Evolutionary conservation across 2,888 invertebrate species (phyloP), one percentile per base, ranked within the genome.

Genomic region (Podabrus alpinus): DNA sequence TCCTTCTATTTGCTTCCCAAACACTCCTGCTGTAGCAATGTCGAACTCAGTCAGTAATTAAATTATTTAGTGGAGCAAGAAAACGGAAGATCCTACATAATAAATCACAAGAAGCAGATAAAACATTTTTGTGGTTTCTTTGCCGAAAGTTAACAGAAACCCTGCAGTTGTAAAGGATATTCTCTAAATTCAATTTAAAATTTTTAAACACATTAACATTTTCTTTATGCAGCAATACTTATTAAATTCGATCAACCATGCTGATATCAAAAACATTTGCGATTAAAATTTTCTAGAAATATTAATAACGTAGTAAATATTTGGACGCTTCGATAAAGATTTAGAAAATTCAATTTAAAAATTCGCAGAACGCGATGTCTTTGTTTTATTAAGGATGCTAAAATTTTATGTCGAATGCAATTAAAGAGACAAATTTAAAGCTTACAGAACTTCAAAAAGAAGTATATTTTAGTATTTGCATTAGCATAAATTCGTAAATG

Each of bases 71-170:
- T 62, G 24, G 69, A 69, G 64, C 19, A 15, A 59, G 66, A 60
- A 75, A 75, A 72, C 69, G 45, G 59, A 62, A 69, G 69, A 66
- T 72, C 70, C 68, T 76, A 69, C 70, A 73, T 73, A 76, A 73
- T 76, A 76, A 73, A 76, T 73, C 73, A 71, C 72, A 67, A 69
- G 62, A 21, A 69, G 61, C 59, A 69, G 67, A 76, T 73, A 76
- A 73, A 68, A 70, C 59, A 76, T 76, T 73, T 76, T 76, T 76
- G 76, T 68, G 76, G 76, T 76, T 76, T 73, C 76, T 71, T 71
- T 76, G 73, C 72, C 73, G 71, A 76, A 76, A 73, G 76, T 73
- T 76, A 76, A 76, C 76, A 71, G 71, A 76, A 73, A 59, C 73
- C 76, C 64, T 76, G 69, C 70, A 71, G 73, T 73, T 73, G 73